Base-by-base conservation (phyloP, 2,797 vertebrate genomes). In the Lepilemur septentrionalis region DNA sequence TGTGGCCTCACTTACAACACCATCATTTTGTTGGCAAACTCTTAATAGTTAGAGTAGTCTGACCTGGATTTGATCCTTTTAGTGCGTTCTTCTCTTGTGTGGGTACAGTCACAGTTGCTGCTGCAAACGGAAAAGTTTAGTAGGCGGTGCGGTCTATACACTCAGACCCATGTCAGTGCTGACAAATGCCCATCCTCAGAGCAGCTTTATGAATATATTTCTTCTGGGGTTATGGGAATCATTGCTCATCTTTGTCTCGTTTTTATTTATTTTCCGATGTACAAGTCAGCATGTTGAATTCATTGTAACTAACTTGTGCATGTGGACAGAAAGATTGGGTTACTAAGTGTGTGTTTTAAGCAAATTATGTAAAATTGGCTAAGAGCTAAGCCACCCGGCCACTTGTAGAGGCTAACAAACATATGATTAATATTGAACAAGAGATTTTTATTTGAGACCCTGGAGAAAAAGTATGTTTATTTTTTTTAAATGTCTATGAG, bases 1-100 rank as follows among this genome's bases (percentile, higher is more conserved):
- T 94, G 41, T 69, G 97, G 48, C 81, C 75, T 96, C 96, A 97
- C 93, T 86, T 63, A 69, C 81, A 91, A 95, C 88, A 28, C n/a
- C 55, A 79, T 96, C 83, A 63, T 86, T 87, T 97, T 95, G 97
- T 93, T 97, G 97, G 92, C 96, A 96, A 97, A 97, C 93, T 92
- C 79, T 97, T 95, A 95, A 94, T 95, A 95, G 87, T 88, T 88
- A 91, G 82, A 96, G 87, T 52, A 80, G 32, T 94, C 97, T 97
- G 91, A 96, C 95, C 97, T 97, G 80, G 89, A 93, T 78, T 30
- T 96, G 96, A 82, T 98, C 89, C 94, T 97, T 97, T 83, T 80
- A 90, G 93, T 96, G 30, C 43, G 32, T 81, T 87, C 63, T 69
- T 95, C 97, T 96, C 72, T 97, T 93, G 79, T 90, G 63, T 95